These are phyloP conservation scores for Periophthalmodon schlosseri DNA, from an alignment of 2,113 vertebrate species.

Conservation along the genomic window DNA sequence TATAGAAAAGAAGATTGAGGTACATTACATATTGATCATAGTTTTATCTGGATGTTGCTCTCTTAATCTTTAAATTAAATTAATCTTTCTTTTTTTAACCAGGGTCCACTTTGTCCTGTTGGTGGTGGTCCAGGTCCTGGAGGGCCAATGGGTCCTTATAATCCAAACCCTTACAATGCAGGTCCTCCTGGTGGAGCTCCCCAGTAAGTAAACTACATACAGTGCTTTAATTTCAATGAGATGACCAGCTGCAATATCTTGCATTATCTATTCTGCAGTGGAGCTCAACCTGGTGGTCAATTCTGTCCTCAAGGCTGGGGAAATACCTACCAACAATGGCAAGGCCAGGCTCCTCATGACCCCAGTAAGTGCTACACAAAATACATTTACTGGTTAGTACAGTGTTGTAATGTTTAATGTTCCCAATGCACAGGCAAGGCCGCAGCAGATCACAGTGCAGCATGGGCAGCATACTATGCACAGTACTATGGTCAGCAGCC, in stretches of 20 bases:
- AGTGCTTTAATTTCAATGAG: background rate
- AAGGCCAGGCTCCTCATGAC: slow-evolving; percentile 86
- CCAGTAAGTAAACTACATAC: slow-evolving; percentile 80
- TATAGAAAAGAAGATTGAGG: slow-evolving; percentile 95
- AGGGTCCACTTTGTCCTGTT: slow-evolving; percentile 89
- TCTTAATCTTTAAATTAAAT: too few species aligned
- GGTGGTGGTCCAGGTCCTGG: slow-evolving; percentile 81
- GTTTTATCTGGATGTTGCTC: background rate
- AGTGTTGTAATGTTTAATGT: background rate
- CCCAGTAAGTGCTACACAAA: slow-evolving; percentile 79
- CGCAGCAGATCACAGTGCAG: slow-evolving; percentile 85
- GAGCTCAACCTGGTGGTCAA: slow-evolving; percentile 83
- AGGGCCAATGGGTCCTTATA: slow-evolving; percentile 89
- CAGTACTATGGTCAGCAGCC: slow-evolving; percentile 92
- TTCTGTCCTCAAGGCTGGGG: slow-evolving; percentile 90
- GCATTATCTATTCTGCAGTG: slow-evolving; percentile 62
- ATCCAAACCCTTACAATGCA: slow-evolving; percentile 87
- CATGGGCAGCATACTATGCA: slow-evolving; percentile 93
- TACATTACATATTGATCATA: slow-evolving; percentile 39
- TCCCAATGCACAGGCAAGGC: slow-evolving; percentile 78
- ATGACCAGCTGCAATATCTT: background rate
- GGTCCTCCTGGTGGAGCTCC: slow-evolving; percentile 87
- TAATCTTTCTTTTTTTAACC: background rate
- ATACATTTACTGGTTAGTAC: background rate
- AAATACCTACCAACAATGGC: slow-evolving; percentile 88